Conservation (phyloP, 92 coral and sea anemone genomes). For the Hydrozoanthus gracilis region DNA sequence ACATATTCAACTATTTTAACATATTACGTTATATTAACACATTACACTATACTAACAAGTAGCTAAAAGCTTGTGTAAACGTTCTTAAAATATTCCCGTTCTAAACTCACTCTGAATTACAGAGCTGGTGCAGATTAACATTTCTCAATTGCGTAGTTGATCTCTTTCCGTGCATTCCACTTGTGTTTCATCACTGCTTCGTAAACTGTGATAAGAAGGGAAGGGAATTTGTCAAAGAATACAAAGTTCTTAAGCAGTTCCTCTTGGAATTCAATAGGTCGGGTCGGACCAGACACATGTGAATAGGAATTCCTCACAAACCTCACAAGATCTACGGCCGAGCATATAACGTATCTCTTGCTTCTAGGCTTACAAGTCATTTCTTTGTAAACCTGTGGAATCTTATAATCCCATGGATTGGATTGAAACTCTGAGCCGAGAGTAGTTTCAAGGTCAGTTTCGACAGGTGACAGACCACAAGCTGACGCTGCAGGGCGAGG, state of each 20-base stretch:
- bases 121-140: background rate
- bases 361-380: slow-evolving; percentile 7
- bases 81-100: too few species aligned
- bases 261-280: background rate
- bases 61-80: too few species aligned
- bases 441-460: background rate
- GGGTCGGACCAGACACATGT: background rate
- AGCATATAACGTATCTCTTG: background rate
- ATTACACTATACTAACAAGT: too few species aligned
- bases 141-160: background rate
- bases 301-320: slow-evolving; percentile 38
- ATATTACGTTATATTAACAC: too few species aligned
- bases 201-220: background rate
- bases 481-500: background rate
- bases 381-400: slow-evolving; percentile 16
- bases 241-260: background rate
- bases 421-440: background rate
- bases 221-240: background rate
- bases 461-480: background rate
- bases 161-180: background rate
- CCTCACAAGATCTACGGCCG: slow-evolving; percentile 25
- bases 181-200: background rate
- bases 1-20: too few species aligned
- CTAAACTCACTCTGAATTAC: too few species aligned
- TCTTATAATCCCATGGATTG: background rate